phyloP scores from a whole-genome alignment of 2,797 vertebrate genomes.

The Diplodus sargus region DNA sequence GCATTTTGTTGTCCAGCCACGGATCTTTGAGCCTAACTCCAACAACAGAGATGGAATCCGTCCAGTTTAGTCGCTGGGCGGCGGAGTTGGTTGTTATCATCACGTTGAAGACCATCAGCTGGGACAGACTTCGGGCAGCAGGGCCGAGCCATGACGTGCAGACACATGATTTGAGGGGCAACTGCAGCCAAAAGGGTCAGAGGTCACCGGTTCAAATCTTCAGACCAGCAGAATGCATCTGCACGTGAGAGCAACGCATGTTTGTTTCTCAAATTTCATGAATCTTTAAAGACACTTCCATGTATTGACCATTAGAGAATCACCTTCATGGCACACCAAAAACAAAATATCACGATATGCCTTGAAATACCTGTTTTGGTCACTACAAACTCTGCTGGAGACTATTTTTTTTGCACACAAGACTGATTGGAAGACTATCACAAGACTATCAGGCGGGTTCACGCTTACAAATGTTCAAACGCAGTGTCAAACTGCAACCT shows the following conservation, averaged over 20 bases:
- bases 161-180: conserved; percentile 41
- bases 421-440: too few relatives aligned
- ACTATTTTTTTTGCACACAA: too few relatives aligned
- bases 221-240: conserved; percentile 42
- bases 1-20: conserved; percentile 23
- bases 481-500: too few relatives aligned
- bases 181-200: conserved; percentile 47
- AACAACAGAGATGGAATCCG: conserved; percentile 29
- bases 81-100: conserved; percentile 14
- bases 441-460: too few relatives aligned
- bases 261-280: not conserved
- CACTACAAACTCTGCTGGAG: too few relatives aligned
- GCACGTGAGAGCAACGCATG: conserved; percentile 39
- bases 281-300: not conserved
- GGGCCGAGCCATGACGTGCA: conserved; percentile 38
- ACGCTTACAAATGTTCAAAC: too few relatives aligned
- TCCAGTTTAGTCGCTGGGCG: conserved; percentile 28
- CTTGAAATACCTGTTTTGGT: too few relatives aligned
- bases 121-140: conserved; percentile 27
- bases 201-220: conserved; percentile 61
- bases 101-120: conserved; percentile 21
- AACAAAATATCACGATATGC: too few relatives aligned
- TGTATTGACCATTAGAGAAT: not conserved
- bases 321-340: not conserved
- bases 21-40: conserved; percentile 1